Percentiles rank a stretch among this genome's conserved stretches.
These are phyloP conservation scores for Pedetes capensis DNA, from an alignment of 2,113 vertebrate genomes.

Conservation along the genomic window DNA sequence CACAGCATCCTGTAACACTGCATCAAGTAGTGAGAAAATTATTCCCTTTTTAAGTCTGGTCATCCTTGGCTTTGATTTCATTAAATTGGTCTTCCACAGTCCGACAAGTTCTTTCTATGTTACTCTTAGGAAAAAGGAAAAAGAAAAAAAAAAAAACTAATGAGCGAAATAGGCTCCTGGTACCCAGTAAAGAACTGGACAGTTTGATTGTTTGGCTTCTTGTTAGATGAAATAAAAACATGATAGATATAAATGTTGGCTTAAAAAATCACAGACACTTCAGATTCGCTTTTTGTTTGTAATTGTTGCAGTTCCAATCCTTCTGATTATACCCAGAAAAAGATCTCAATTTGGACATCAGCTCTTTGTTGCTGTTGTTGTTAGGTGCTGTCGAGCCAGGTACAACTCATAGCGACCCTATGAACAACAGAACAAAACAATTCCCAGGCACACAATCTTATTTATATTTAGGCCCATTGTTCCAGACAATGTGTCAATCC, in stretches of 20 bases:
- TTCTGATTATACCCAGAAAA: background rate
- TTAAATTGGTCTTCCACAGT: conserved; percentile 81
- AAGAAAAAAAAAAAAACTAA: background rate
- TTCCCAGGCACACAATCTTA: too few relatives aligned
- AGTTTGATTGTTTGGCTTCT: background rate
- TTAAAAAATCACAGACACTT: background rate
- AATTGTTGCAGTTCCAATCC: background rate
- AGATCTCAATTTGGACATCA: background rate
- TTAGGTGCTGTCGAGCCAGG: too few relatives aligned
- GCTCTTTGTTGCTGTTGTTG: too few relatives aligned
- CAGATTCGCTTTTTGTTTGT: background rate
- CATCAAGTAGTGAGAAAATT: background rate
- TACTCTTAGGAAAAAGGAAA: conserved; percentile 76
- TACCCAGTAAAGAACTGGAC: background rate
- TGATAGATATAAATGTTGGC: background rate
- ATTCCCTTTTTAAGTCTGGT: background rate
- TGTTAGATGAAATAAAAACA: background rate
- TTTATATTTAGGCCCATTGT: too few relatives aligned
- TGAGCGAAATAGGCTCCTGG: background rate
- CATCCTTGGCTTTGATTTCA: conserved; percentile 80
- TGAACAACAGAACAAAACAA: too few relatives aligned
- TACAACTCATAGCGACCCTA: too few relatives aligned
- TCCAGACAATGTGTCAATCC: too few relatives aligned
- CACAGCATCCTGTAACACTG: accelerated
- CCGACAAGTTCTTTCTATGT: conserved; percentile 79